These are phyloP conservation scores for Erannis defoliaria DNA, from an alignment of 2,888 invertebrate species.

Conservation along the genomic window DNA sequence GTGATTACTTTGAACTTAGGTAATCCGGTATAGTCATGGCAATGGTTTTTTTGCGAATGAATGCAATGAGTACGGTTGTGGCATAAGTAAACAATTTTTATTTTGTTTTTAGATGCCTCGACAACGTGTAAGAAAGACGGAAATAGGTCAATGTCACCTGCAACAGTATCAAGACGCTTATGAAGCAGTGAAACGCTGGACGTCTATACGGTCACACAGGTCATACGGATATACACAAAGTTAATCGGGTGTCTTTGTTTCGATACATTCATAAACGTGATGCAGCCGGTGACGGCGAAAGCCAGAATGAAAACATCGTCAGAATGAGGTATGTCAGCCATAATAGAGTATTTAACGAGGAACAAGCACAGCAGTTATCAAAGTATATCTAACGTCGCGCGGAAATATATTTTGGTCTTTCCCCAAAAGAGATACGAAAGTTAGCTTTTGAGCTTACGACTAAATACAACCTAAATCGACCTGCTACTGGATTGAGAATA, in stretches of 20 bases:
- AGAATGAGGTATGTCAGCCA: conserved; percentile 6
- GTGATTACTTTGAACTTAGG: too few species aligned
- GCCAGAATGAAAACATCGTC: neutral
- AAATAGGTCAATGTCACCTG: neutral
- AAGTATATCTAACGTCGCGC: conserved; percentile 15
- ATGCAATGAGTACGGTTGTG: too few species aligned
- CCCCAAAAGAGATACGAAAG: conserved; percentile 10
- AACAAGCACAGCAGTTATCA: conserved; percentile 15
- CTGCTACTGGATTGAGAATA: conserved; percentile 41
- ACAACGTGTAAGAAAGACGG: neutral
- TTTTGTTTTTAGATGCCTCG: too few species aligned
- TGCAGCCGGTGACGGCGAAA: neutral
- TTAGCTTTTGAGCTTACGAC: neutral
- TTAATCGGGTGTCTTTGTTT: conserved; percentile 46
- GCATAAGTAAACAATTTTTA: too few species aligned
- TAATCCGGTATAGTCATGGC: too few species aligned
- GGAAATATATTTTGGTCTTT: conserved; percentile 20
- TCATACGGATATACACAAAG: conserved; percentile 4
- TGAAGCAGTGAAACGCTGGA: conserved; percentile 10
- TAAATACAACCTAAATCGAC: conserved; percentile 11
- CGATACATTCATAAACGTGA: conserved; percentile 37
- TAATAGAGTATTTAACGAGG: conserved; percentile 6
- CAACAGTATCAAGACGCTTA: neutral
- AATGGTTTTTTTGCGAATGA: too few species aligned
- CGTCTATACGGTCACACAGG: conserved; percentile 13